Conservation (phyloP, 2,113 vertebrate genomes). For the Ursus arctos region DNA sequence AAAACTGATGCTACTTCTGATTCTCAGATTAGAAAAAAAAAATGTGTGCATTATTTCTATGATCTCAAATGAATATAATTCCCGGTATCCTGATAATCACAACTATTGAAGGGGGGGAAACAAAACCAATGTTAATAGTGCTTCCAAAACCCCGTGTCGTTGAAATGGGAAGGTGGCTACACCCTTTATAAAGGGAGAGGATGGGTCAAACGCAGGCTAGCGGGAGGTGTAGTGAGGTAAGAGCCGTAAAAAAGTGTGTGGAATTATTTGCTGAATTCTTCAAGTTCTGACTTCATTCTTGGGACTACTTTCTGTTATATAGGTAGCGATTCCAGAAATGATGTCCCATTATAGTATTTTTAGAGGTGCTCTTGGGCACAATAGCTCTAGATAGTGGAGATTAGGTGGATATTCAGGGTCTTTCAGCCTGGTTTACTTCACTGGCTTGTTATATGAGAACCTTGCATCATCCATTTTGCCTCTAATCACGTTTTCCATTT, state of each 20-base stretch:
- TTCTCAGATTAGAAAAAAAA: background rate
- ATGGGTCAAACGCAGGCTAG: background rate
- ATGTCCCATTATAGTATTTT: constrained; percentile 75
- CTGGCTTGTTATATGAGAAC: constrained; percentile 73
- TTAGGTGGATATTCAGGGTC: constrained; percentile 66
- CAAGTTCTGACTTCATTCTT: constrained; percentile 79
- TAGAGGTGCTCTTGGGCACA: constrained; percentile 70
- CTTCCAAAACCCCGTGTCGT: background rate
- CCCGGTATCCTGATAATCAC: background rate
- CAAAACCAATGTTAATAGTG: background rate
- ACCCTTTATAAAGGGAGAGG: constrained; percentile 4
- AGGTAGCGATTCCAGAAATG: constrained; percentile 68
- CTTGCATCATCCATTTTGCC: constrained; percentile 68
- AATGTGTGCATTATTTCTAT: background rate
- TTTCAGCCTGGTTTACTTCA: constrained; percentile 63
- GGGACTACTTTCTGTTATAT: constrained; percentile 78
- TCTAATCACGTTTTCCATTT: constrained; percentile 74
- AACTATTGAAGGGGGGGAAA: background rate
- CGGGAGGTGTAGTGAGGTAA: background rate
- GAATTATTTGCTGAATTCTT: constrained; percentile 77
- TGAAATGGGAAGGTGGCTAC: background rate
- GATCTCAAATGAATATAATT: background rate
- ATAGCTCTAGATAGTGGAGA: constrained; percentile 67
- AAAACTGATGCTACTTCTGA: background rate
- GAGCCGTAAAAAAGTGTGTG: constrained; percentile 47